phyloP scores from a whole-genome alignment of 2,113 vertebrate genomes.

The Halichoeres trimaculatus region DNA sequence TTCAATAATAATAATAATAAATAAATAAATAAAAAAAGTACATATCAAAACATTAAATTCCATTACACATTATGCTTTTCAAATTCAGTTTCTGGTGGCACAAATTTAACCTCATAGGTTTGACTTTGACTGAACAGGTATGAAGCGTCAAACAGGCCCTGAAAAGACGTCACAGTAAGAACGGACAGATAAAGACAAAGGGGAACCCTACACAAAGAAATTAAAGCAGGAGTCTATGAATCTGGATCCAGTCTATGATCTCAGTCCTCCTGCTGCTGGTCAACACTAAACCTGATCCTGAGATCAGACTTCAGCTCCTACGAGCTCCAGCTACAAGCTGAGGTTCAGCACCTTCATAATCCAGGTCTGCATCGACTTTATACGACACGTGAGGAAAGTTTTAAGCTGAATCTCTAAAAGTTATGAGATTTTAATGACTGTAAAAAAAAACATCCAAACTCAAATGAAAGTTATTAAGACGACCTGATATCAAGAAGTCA shows the following conservation, averaged over 20 bases:
- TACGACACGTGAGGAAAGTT: neutral
- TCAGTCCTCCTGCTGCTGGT: slow-evolving; percentile 13
- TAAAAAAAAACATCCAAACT: too few relatives aligned
- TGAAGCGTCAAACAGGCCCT: slow-evolving; percentile 2
- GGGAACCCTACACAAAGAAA: neutral
- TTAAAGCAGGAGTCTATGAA: slow-evolving; percentile 14
- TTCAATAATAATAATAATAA: too few relatives aligned
- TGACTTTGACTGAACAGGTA: too few relatives aligned
- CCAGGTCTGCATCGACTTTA: slow-evolving; percentile 1
- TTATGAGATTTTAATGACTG: neutral
- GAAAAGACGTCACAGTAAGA: neutral
- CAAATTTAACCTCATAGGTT: too few relatives aligned
- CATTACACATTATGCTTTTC: too few relatives aligned
- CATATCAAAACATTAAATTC: too few relatives aligned
- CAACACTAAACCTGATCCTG: slow-evolving; percentile 23
- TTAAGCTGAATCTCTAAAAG: neutral
- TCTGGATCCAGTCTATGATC: neutral
- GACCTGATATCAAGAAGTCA: too few relatives aligned
- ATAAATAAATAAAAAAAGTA: too few relatives aligned
- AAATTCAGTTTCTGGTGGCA: slow-evolving; percentile 6
- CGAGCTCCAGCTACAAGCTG: slow-evolving; percentile 38
- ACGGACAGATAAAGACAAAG: slow-evolving; percentile 5
- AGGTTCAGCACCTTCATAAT: slow-evolving; percentile 34
- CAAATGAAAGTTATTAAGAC: too few relatives aligned
- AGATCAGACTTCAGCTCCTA: slow-evolving; percentile 27